These are phyloP conservation scores for Miichthys miiuy DNA, from an alignment of 2,797 vertebrate genomes.

Conservation along the genomic window DNA sequence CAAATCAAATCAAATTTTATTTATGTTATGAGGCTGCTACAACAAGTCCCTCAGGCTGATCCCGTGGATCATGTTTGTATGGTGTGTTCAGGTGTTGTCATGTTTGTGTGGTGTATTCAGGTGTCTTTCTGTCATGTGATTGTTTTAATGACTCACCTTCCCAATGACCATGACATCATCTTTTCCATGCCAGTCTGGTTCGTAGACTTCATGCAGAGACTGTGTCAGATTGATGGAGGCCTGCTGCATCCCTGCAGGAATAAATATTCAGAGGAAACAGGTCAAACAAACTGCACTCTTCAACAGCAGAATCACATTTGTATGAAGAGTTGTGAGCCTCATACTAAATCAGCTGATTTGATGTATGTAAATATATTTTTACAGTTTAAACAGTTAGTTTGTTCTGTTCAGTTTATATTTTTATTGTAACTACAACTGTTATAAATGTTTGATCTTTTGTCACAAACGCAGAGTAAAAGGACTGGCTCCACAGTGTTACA, in stretches of 20 bases:
- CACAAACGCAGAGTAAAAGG: too few species aligned
- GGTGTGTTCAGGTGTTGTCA: neutral
- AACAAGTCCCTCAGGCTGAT: too few species aligned
- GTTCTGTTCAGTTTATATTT: too few species aligned
- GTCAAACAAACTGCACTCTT: neutral
- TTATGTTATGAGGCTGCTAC: too few species aligned
- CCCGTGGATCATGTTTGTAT: neutral
- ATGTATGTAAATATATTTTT: too few species aligned
- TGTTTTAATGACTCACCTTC: constrained; percentile 86
- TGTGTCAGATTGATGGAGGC: constrained; percentile 97
- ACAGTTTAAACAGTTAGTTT: too few species aligned
- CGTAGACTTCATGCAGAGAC: constrained; percentile 97
- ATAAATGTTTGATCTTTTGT: too few species aligned
- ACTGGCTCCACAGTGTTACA: too few species aligned
- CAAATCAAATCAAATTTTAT: too few species aligned
- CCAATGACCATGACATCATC: constrained; percentile 95
- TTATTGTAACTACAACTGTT: too few species aligned
- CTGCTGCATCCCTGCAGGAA: constrained; percentile 93
- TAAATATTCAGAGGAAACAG: neutral
- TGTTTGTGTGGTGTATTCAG: neutral
- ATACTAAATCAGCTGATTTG: too few species aligned
- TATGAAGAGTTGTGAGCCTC: neutral
- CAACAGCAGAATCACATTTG: neutral
- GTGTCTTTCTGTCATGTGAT: neutral
- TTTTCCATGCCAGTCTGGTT: constrained; percentile 96